Conservation (phyloP, 2,888 invertebrate genomes). For the Hemistola chrysoprasaria region DNA sequence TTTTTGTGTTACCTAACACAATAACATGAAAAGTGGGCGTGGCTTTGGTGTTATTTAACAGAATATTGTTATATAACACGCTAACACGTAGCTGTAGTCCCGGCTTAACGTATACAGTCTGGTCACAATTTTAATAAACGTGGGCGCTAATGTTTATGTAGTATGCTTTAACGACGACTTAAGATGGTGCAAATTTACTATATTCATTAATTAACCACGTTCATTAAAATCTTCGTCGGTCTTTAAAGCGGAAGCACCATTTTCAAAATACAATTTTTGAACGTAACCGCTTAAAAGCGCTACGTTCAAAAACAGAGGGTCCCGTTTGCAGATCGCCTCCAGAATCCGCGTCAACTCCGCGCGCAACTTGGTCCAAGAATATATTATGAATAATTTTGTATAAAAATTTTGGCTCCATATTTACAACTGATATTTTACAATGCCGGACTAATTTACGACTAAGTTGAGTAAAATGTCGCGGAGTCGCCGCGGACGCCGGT, state of each 20-base stretch:
- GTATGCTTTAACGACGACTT: too few relatives aligned
- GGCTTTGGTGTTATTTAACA: too few relatives aligned
- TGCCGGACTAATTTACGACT: conserved; percentile 72
- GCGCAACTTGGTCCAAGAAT: conserved; percentile 67
- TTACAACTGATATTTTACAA: conserved; percentile 78
- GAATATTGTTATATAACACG: too few relatives aligned
- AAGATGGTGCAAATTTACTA: too few relatives aligned
- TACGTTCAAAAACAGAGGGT: conserved; percentile 17
- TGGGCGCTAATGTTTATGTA: too few relatives aligned
- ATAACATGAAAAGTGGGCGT: too few relatives aligned
- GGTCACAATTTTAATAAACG: too few relatives aligned
- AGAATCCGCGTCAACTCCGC: conserved; percentile 31
- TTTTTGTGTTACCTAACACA: too few relatives aligned
- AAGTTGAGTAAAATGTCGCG: conserved; percentile 54
- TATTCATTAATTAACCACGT: too few relatives aligned
- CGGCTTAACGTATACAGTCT: too few relatives aligned
- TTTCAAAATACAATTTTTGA: conserved; percentile 1
- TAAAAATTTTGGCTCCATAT: conserved; percentile 80
- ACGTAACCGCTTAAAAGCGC: conserved; percentile 1
- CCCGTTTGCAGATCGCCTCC: conserved; percentile 36
- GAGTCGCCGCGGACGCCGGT: conserved; percentile 39
- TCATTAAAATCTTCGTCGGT: background rate
- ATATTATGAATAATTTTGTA: conserved; percentile 76
- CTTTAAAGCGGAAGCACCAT: conserved; percentile 1
- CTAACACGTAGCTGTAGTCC: too few relatives aligned